Base-by-base conservation (phyloP, 2,888 invertebrate genomes). In the Microchrysa polita region DNA sequence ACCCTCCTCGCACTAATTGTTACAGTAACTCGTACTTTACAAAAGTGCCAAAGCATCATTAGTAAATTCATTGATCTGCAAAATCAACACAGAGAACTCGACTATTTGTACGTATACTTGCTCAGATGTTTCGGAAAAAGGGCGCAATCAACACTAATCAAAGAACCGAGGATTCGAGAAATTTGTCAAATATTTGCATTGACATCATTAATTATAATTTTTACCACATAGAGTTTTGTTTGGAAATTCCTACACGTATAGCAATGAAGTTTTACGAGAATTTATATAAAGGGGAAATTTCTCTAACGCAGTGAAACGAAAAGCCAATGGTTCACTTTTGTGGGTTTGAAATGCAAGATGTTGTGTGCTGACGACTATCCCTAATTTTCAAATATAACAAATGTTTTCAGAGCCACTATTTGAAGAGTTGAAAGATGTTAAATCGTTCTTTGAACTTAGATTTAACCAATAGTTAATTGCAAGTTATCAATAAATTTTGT, bases 171-270 rank as follows among this genome's bases (percentile, higher is more conserved):
- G 52, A 5, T 57, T 23, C 48, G 18, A 72, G 23, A 59, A 48
- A 2, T 44, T 27, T 34, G 69, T 60, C 67, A 73, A 76, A 76
- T 76, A 76, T 76, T 76, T 76, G 76, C 76, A 74, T 76, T 76
- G 63, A 52, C 73, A 76, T 76, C 74, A 73, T 74, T 73, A 74
- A 74, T 76, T 73, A 74, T 67, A 22, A 69, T 57, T 67, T 52
- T 67, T 48, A 52, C 16, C n/a, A n/a, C n/a, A n/a, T n/a, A n/a
- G 23, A 67, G 27, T 67, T 44, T 48, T 5, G 18, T 52, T 14
- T 27, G 14, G 53, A 14, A 53, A 34, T 61, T 34, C 52, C n/a
- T 0, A 61, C 7, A 34, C 34, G 61, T 34, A 61, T 40, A 61
- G 34, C 4, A 34, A 34, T 5, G n/a, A n/a, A n/a, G n/a, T n/a